phyloP scores from a whole-genome alignment of 1,140 invertebrate genomes.

The Chironomus striatipennis region DNA sequence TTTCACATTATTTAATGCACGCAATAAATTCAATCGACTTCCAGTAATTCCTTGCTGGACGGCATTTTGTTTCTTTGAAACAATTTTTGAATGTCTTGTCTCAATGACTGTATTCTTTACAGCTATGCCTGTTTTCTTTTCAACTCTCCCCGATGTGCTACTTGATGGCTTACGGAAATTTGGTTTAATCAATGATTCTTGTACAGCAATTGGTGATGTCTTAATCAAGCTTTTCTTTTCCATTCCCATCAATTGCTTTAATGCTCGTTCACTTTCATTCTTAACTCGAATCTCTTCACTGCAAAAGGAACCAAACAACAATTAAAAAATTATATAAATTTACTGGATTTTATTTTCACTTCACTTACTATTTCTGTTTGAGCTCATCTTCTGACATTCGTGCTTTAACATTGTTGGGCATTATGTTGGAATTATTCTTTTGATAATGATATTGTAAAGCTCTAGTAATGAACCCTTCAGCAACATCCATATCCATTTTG shows the following conservation, averaged over 20 bases:
- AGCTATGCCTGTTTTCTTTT: background rate
- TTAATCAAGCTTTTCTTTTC: background rate
- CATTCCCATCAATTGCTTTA: background rate
- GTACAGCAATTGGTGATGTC: background rate
- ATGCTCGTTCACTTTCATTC: background rate
- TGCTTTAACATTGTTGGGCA: conserved; percentile 30
- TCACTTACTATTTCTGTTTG: conserved; percentile 32
- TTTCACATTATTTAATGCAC: conserved; percentile 34
- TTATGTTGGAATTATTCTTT: conserved; percentile 30
- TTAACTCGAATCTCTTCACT: conserved; percentile 28
- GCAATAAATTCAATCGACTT: conserved; percentile 34
- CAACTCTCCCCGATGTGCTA: background rate
- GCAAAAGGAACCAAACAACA: too few relatives aligned
- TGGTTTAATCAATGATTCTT: conserved; percentile 19
- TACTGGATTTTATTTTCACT: background rate
- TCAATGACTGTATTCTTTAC: background rate
- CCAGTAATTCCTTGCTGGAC: background rate
- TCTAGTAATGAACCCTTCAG: conserved; percentile 32
- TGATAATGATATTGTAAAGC: conserved; percentile 33
- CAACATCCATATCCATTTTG: conserved; percentile 28
- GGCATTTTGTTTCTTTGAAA: conserved; percentile 19
- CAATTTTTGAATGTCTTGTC: background rate
- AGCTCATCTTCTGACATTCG: conserved; percentile 36
- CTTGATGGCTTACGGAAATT: conserved; percentile 14
- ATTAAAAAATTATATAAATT: background rate